Evolutionary conservation across 2,797 vertebrate species (phyloP), one percentile per base, ranked within the genome.

Genomic region (Myotis daubentonii): DNA sequence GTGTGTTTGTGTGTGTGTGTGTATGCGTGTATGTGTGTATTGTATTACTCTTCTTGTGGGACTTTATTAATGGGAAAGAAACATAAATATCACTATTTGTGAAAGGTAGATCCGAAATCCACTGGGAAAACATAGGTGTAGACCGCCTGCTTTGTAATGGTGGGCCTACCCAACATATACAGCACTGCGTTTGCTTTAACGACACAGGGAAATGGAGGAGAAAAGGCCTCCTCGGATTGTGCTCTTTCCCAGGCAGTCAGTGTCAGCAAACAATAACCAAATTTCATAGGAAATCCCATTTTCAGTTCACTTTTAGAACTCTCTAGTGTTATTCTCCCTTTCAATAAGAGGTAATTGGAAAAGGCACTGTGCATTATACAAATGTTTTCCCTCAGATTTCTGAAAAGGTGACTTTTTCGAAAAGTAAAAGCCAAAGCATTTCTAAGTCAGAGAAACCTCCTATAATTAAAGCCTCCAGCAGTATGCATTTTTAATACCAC

Each of bases 401-500:
- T 90, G 81, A 97, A 97, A 97, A 95, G 87, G 94, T 65, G 11
- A 47, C 53, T 93, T 79, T 97, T 83, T 41, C 49, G 70, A 90
- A 97, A 96, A 85, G 70, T 62, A 60, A 81, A 96, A 84, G 25
- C 65, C 84, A 25, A 94, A 96, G 62, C 84, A 70, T 96, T 96
- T 97, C 85, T 93, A 95, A 97, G 80, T 96, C 71, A 89, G 55
- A 97, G 72, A 96, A 74, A 95, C 93, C 71, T 97, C 89, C 72
- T 68, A 92, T 97, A 98, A 98, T 98, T 98, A 97, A 97, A 97
- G 74, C 71, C 33, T 97, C 89, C 85, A 97, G 97, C 83, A 98
- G 96, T 95, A 97, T 97, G 92, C 83, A 97, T 98, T 97, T 98
- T 97, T 97, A 98, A 97, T 97, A 95, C 85, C 33, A 93, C 86